Evolutionary conservation across 1,140 invertebrate species (phyloP).

Genomic region (Drosophila persimilis): DNA sequence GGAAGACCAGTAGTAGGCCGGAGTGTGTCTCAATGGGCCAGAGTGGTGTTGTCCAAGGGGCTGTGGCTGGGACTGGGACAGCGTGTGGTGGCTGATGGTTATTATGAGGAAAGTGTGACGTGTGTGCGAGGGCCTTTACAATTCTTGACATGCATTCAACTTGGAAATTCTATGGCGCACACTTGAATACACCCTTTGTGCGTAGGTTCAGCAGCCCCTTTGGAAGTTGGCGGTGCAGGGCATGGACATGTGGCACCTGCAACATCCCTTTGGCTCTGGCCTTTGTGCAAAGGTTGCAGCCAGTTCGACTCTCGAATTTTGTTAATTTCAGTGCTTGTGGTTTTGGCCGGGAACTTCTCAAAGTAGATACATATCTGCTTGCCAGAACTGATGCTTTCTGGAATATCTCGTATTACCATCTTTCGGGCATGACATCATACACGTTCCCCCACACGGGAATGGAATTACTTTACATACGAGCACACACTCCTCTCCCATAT

Average conservation of each 20-base stretch:
- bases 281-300: neutral
- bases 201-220: neutral
- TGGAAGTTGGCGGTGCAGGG: neutral
- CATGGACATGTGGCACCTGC: constrained; percentile 4
- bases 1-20: neutral
- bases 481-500: neutral
- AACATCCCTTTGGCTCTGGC: too few species aligned
- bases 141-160: constrained; percentile 70
- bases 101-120: constrained; percentile 11
- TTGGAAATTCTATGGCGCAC: constrained; percentile 60
- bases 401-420: too few species aligned
- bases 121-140: constrained; percentile 52
- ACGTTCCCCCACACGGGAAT: too few species aligned
- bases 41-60: too few species aligned
- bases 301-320: constrained; percentile 2
- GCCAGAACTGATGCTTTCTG: too few species aligned
- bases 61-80: neutral
- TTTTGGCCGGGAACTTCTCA: too few species aligned
- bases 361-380: too few species aligned
- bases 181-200: constrained; percentile 59
- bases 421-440: too few species aligned
- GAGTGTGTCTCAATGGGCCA: neutral
- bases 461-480: too few species aligned
- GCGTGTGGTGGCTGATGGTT: neutral
- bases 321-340: constrained; percentile 46